Percentiles rank a stretch among this genome's conserved stretches.
Evolutionary conservation across 2,113 vertebrate genomes (phyloP).

Genomic region (Pagrus major): DNA sequence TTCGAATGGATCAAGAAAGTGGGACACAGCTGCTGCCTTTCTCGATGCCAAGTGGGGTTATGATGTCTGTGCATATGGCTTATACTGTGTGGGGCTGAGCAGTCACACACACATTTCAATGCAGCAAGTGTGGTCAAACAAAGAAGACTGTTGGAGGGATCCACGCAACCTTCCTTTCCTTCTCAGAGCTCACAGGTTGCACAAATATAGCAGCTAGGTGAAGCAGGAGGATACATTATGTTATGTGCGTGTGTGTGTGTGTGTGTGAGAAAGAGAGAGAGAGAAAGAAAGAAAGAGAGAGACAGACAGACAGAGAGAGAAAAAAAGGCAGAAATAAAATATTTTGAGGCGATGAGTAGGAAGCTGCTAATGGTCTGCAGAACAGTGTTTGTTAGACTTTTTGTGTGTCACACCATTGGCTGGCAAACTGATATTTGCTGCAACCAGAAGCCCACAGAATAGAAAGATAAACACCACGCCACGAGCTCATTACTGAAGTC

Average conservation of each 20-base stretch:
- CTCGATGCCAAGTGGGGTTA: slow-evolving; percentile 19
- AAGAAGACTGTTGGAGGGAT: neutral
- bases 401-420: slow-evolving; percentile 7
- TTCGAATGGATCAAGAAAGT: slow-evolving; percentile 22
- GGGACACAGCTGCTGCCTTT: slow-evolving; percentile 43
- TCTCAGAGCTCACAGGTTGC: neutral
- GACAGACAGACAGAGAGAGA: neutral
- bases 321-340: slow-evolving; percentile 12
- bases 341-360: slow-evolving; percentile 51
- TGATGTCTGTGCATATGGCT: neutral
- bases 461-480: neutral
- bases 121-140: neutral
- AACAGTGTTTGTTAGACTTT: slow-evolving; percentile 1
- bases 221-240: neutral
- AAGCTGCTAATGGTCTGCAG: slow-evolving; percentile 41
- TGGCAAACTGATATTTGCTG: slow-evolving; percentile 9
- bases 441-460: neutral
- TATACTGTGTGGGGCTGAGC: neutral
- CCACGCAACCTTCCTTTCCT: slow-evolving; percentile 1
- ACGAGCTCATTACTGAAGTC: neutral
- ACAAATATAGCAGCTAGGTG: slow-evolving; percentile 4
- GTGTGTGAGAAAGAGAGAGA: neutral
- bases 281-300: neutral
- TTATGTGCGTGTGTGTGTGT: neutral
- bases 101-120: neutral